Conservation (phyloP, 2,888 invertebrate genomes). For the Ornithoptera alexandrae region DNA sequence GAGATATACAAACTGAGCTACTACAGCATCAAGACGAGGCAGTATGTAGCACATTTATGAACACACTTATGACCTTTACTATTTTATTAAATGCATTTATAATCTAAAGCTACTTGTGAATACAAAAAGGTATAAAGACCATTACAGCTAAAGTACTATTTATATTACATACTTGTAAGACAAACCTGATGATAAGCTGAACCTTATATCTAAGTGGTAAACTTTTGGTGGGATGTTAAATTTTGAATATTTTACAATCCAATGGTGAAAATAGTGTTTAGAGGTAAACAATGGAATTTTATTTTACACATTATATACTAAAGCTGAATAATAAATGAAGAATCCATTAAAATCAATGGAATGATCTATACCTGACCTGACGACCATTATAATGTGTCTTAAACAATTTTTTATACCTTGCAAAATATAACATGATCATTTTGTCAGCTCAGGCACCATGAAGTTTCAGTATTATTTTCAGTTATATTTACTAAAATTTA, state of each 20-base stretch:
- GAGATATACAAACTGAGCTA: no score
- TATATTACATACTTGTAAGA: conserved; percentile 9
- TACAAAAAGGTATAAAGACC: conserved; percentile 8
- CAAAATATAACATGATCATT: no score
- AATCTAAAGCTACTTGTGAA: conserved; percentile 18
- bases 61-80: conserved; percentile 2
- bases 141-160: conserved; percentile 14
- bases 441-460: no score
- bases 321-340: no score
- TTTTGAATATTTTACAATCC: conserved; percentile 32
- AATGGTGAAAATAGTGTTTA: no score
- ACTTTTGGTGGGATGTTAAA: conserved; percentile 40
- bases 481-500: no score
- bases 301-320: no score
- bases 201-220: conserved; percentile 27
- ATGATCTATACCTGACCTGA: conserved; percentile 26
- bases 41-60: neutral
- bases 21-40: no score
- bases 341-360: conserved; percentile 28
- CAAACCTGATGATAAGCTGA: neutral
- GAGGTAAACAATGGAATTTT: no score
- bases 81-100: conserved; percentile 23
- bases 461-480: no score
- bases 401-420: no score
- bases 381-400: no score